These are phyloP conservation scores for Glaucidium brasilianum DNA, from an alignment of 2,113 vertebrate genomes.

Conservation along the genomic window DNA sequence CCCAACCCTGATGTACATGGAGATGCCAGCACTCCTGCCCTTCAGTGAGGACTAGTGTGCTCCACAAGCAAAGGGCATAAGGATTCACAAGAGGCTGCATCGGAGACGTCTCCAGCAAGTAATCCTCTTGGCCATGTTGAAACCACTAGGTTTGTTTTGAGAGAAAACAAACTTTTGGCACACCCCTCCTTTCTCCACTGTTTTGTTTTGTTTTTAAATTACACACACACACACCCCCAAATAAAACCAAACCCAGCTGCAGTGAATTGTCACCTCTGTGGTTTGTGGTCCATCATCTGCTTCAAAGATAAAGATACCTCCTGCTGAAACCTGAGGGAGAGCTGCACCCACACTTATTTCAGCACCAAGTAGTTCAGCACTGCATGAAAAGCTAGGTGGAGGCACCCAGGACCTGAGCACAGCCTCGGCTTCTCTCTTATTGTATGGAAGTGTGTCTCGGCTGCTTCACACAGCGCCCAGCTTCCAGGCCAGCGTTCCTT, in stretches of 20 bases:
- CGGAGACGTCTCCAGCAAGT: not conserved
- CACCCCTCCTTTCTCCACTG: not conserved
- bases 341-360: not conserved
- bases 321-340: not conserved
- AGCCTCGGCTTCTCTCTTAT: not conserved
- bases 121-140: not conserved
- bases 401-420: rapidly evolving
- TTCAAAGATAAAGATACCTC: not conserved
- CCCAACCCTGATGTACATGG: rapidly evolving
- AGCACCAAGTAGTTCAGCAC: no score
- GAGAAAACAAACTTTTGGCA: not conserved
- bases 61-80: rapidly evolving
- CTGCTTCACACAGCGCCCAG: rapidly evolving
- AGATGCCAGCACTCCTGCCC: not conserved
- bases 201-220: not conserved
- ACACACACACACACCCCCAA: no score
- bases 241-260: not conserved
- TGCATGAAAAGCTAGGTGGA: not conserved
- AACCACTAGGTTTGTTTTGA: not conserved
- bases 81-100: not conserved
- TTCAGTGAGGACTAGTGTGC: rapidly evolving
- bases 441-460: rapidly evolving
- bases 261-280: not conserved
- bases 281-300: not conserved
- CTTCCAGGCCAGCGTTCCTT: not conserved